Evolutionary conservation across 2,888 invertebrate species (phyloP).

Genomic region (Gastracanthus pulcherrimus): DNA sequence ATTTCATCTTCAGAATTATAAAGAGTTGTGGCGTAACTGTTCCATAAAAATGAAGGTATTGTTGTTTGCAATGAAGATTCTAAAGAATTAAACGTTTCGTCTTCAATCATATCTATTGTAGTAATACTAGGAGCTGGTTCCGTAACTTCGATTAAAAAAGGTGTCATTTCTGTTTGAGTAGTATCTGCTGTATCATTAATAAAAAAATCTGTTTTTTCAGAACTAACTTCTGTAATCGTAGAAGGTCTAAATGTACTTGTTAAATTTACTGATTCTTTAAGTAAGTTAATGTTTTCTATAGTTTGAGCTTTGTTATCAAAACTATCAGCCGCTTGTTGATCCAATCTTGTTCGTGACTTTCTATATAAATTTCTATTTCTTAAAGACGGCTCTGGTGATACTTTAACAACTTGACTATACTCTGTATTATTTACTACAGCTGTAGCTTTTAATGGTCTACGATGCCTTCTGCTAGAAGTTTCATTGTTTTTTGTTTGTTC

Average conservation of each 20-base stretch:
- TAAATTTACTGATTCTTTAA: conserved; percentile 10
- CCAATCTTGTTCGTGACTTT: conserved; percentile 34
- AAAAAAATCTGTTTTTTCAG: background rate
- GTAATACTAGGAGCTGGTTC: conserved; percentile 24
- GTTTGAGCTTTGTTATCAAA: conserved; percentile 36
- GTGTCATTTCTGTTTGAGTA: conserved; percentile 32
- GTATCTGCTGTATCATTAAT: background rate
- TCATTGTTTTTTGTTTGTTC: conserved; percentile 26
- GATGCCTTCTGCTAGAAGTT: conserved; percentile 40
- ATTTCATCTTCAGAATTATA: conserved; percentile 17
- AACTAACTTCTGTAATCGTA: background rate
- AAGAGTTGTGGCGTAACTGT: conserved; percentile 8
- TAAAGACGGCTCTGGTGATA: conserved; percentile 22
- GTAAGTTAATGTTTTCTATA: background rate
- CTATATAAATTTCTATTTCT: conserved; percentile 33
- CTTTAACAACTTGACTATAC: conserved; percentile 2
- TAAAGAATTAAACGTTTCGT: conserved; percentile 48
- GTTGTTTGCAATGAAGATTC: conserved; percentile 52
- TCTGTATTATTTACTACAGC: conserved; percentile 24
- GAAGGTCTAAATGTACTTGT: background rate
- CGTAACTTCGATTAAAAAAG: conserved; percentile 51
- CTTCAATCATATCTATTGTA: background rate
- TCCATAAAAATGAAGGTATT: conserved; percentile 38
- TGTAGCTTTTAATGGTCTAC: conserved; percentile 46
- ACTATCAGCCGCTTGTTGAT: conserved; percentile 51